A percentile compares a stretch with the other conserved stretches of the same genome.
phyloP scores from a whole-genome alignment of 2,797 vertebrate genomes.

The Micrastur ruficollis region DNA sequence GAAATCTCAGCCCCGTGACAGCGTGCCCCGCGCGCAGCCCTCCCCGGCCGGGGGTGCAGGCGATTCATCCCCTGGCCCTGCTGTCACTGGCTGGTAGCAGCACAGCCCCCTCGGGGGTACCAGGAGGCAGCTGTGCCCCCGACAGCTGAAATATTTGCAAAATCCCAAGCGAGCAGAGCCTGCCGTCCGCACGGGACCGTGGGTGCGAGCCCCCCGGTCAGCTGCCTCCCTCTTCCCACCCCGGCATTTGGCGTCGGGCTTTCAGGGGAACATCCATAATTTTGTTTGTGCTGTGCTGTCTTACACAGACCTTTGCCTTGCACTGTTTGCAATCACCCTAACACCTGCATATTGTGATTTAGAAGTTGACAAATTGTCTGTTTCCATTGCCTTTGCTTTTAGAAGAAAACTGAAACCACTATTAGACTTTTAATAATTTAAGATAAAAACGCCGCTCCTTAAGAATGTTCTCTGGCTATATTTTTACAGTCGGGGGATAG shows the following conservation, averaged over 20 bases:
- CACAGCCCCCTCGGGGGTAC: not conserved
- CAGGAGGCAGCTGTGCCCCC: not conserved
- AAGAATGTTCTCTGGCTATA: slow-evolving; percentile 14
- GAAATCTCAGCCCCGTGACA: not conserved
- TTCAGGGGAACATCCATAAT: not conserved
- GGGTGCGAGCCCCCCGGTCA: fast-evolving
- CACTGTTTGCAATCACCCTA: not conserved
- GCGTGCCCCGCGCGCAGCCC: fast-evolving
- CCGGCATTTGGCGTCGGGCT: fast-evolving
- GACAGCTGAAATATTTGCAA: not conserved
- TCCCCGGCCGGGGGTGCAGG: fast-evolving
- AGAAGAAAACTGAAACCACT: not conserved
- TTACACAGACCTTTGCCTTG: not conserved
- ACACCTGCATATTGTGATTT: not conserved
- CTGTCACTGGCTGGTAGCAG: not conserved
- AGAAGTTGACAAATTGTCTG: not conserved
- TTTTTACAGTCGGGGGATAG: slow-evolving; percentile 53
- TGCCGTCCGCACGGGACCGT: not conserved
- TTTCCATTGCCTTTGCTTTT: slow-evolving; percentile 1
- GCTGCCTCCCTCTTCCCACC: not conserved
- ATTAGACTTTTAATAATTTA: slow-evolving; percentile 56
- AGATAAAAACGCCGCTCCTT: slow-evolving; percentile 35
- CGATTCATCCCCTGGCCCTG: fast-evolving
- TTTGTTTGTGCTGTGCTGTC: not conserved
- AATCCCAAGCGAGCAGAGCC: not conserved